Evolutionary conservation across 2,797 vertebrate genomes (phyloP), one percentile per base, ranked within the genome.

Genomic region (Malurus splendens): DNA sequence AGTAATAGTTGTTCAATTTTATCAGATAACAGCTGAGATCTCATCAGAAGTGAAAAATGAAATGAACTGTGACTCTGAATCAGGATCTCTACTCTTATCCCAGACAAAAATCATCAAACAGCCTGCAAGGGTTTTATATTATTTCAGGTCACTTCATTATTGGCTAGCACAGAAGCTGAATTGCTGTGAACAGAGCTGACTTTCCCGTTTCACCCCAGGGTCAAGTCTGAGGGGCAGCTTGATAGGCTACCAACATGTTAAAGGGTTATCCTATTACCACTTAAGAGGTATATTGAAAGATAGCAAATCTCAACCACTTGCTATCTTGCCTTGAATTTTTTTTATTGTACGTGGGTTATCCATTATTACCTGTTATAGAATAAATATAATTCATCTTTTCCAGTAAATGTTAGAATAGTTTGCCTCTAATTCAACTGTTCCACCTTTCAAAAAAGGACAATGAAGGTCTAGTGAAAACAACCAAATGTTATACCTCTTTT

Each of bases 141-240:
- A 99, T 99, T 99, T 98, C 98, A 98, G 99, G 99, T 99, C 99
- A 99, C 99, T 99, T 99, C 99, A 99, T 99, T 99, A 99, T 98
- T 98, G 98, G 98, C 97, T 96, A 97, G 98, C 98, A 97, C 97
- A 97, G 97, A 97, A 97, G 98, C 93, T 98, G 98, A 98, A 99
- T 99, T 99, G 98, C 98, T 97, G 98, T 97, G 98, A 98, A 99
- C 98, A 98, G 98, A 98, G 98, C 98, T 95, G 98, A 98, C 98
- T 98, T 98, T 98, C 98, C 98, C 71, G 98, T 98, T 98, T 99
- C 98, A 98, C 98, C 98, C 98, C 97, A 96, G 98, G 99, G 99
- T 99, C 99, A 98, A 98, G 98, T 98, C 98, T 98, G 98, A 98
- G 98, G 99, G 98, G 97, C 98, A 97, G 98, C 98, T 98, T 99